These are phyloP conservation scores for Leptobrachium leishanense DNA, from an alignment of 2,113 vertebrate species.

Conservation along the genomic window DNA sequence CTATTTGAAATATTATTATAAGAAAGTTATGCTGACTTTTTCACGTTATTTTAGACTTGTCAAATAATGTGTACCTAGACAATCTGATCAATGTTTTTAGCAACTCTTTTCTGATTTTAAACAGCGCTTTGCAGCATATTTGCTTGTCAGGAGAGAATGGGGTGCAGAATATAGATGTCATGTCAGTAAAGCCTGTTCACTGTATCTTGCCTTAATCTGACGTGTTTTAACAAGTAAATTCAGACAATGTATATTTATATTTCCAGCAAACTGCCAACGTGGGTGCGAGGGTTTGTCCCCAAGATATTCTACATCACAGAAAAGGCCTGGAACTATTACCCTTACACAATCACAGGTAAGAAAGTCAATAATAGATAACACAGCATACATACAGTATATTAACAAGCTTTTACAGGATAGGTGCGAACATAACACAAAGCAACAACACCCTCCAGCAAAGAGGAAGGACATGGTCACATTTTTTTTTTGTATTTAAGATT, in stretches of 20 bases:
- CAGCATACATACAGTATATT: background rate
- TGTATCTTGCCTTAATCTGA: no score
- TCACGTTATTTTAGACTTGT: no score
- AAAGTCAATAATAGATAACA: background rate
- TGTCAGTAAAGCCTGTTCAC: no score
- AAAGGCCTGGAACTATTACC: conserved; percentile 80
- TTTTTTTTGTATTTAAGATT: no score
- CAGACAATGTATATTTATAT: background rate
- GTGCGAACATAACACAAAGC: conserved; percentile 1
- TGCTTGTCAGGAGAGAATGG: no score
- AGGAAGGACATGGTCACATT: background rate
- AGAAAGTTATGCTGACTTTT: no score
- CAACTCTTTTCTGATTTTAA: no score
- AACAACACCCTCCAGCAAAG: background rate
- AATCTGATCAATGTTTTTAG: no score
- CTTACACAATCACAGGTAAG: conserved; percentile 75
- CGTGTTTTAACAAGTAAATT: background rate
- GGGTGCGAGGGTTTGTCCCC: conserved; percentile 69
- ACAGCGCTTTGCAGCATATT: no score
- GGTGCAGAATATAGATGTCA: no score
- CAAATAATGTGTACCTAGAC: no score
- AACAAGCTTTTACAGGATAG: background rate
- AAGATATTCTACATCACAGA: conserved; percentile 75
- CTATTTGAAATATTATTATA: no score
- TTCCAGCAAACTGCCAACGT: conserved; percentile 72